Conservation (phyloP, 2,113 vertebrate genomes). For the Neotragus moschatus region DNA sequence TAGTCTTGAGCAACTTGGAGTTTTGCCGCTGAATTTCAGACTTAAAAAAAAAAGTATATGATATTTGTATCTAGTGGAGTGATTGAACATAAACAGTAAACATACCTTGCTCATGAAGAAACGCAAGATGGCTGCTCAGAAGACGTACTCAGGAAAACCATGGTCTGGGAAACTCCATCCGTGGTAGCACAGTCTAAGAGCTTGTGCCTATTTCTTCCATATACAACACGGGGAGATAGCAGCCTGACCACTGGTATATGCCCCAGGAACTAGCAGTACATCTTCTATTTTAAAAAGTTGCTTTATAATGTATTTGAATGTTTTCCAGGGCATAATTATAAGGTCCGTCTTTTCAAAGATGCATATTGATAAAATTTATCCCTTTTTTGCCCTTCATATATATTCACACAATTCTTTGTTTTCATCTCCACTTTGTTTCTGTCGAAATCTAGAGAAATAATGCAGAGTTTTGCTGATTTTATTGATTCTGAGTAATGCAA, state of each 20-base stretch:
- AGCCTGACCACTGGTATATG: background rate
- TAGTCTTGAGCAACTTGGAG: background rate
- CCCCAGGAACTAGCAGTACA: background rate
- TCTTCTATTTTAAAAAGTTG: background rate
- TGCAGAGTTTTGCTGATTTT: background rate
- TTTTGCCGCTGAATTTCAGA: background rate
- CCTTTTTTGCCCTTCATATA: background rate
- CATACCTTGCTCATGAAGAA: background rate
- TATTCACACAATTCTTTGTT: background rate
- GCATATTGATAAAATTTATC: background rate
- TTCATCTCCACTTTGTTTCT: background rate
- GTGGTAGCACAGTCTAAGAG: rapidly evolving
- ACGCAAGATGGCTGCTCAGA: background rate
- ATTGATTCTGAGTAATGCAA: background rate
- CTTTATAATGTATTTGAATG: background rate
- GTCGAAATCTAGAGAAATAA: background rate
- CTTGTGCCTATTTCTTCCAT: background rate
- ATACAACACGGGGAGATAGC: background rate
- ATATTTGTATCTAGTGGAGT: background rate
- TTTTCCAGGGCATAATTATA: background rate
- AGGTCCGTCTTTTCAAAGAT: background rate
- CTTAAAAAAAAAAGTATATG: background rate
- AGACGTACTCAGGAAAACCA: background rate
- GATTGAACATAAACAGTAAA: background rate
- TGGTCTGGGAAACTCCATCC: too few species aligned